These are phyloP conservation scores for Meloidogyne floridensis DNA, from an alignment of 1,140 invertebrate species.

Conservation along the genomic window DNA sequence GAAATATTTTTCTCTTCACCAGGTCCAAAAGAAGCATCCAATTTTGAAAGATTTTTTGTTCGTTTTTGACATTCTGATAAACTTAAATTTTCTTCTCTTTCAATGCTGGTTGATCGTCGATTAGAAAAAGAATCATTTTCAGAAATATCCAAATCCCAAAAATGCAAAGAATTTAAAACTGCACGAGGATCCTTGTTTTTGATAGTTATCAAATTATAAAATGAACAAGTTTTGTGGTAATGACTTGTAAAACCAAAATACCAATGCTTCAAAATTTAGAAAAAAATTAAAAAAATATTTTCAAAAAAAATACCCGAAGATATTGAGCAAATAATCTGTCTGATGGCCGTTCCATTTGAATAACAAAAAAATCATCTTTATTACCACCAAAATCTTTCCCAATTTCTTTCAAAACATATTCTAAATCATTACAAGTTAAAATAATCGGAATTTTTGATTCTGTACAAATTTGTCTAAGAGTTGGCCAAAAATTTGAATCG, in stretches of 20 bases:
- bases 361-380: background rate
- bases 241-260: constrained; percentile 17
- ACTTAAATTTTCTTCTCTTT: background rate
- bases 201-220: background rate
- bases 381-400: background rate
- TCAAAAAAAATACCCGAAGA: constrained; percentile 10
- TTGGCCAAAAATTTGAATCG: constrained; percentile 22
- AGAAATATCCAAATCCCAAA: background rate
- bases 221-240: background rate
- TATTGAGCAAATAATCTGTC: constrained; percentile 4
- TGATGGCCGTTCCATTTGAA: background rate
- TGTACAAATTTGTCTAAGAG: constrained; percentile 12
- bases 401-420: constrained; percentile 10
- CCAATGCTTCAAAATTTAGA: constrained; percentile 8
- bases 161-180: constrained; percentile 25
- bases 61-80: background rate
- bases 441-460: constrained; percentile 23
- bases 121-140: background rate
- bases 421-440: constrained; percentile 28
- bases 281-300: background rate
- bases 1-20: background rate
- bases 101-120: background rate
- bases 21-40: constrained; percentile 15
- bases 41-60: background rate
- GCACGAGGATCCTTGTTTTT: constrained; percentile 22